These are phyloP conservation scores for Hofmannophila pseudospretella DNA, from an alignment of 2,888 invertebrate genomes.

Conservation along the genomic window DNA sequence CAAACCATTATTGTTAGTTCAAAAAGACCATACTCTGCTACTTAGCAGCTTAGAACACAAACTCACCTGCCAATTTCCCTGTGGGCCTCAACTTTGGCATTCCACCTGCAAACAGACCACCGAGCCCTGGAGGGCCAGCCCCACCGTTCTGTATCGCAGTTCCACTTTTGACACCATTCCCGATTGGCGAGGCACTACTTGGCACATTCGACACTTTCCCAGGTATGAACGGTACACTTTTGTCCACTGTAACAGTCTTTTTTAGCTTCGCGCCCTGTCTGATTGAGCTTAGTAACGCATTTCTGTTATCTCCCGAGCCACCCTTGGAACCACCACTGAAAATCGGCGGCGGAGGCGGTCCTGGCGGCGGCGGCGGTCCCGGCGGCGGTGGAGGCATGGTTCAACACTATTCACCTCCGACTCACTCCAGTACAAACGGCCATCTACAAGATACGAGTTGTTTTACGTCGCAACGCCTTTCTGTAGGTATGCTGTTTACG, in stretches of 20 bases:
- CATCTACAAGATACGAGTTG: slow-evolving; percentile 27
- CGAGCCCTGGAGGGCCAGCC: slow-evolving; percentile 68
- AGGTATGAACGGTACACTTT: slow-evolving; percentile 88
- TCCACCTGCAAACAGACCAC: slow-evolving; percentile 88
- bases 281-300: slow-evolving; percentile 88
- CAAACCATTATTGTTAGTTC: too few species aligned
- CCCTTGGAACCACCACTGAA: slow-evolving; percentile 63
- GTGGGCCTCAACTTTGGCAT: slow-evolving; percentile 89
- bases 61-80: slow-evolving; percentile 71
- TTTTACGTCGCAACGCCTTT: slow-evolving; percentile 14
- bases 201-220: slow-evolving; percentile 74
- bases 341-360: slow-evolving; percentile 76
- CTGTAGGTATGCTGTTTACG: slow-evolving; percentile 26
- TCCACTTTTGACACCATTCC: slow-evolving; percentile 50
- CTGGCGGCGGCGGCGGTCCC: slow-evolving; percentile 81
- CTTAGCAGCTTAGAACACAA: too few species aligned
- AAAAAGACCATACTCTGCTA: too few species aligned
- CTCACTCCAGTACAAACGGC: slow-evolving; percentile 30
- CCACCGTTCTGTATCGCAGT: slow-evolving; percentile 59
- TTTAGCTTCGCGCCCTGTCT: slow-evolving; percentile 89
- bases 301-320: slow-evolving; percentile 78
- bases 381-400: slow-evolving; percentile 80
- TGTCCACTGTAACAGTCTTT: slow-evolving; percentile 93
- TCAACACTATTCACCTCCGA: slow-evolving; percentile 27
- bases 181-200: slow-evolving; percentile 40